These are phyloP conservation scores for Clarias pachynema DNA, from an alignment of 2,797 vertebrate species.

Conservation along the genomic window DNA sequence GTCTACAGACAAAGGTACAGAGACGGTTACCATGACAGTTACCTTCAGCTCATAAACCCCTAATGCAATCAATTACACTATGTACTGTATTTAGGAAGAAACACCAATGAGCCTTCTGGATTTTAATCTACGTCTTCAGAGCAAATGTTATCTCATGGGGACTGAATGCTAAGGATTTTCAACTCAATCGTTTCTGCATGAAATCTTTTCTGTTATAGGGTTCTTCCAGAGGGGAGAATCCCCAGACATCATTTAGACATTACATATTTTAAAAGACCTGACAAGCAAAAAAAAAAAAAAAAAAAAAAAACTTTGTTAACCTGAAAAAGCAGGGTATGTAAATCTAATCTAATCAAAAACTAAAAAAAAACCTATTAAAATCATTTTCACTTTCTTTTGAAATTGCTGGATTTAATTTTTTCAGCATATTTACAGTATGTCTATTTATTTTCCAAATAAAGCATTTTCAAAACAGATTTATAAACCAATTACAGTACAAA, in stretches of 20 bases:
- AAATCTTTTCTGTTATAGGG: background rate
- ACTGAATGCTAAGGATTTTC: background rate
- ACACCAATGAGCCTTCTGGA: background rate
- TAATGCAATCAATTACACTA: background rate
- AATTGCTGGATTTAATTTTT: background rate
- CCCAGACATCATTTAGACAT: no score
- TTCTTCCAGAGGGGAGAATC: background rate
- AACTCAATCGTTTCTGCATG: background rate
- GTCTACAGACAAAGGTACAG: constrained; percentile 69
- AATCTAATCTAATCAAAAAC: background rate
- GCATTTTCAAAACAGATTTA: background rate
- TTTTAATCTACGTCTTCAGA: background rate
- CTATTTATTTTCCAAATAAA: background rate
- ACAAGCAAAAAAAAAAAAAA: background rate
- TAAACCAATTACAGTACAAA: background rate
- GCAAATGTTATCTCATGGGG: background rate
- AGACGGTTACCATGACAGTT: background rate
- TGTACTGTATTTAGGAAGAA: background rate
- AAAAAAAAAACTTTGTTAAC: background rate
- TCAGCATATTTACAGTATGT: background rate
- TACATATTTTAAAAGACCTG: background rate
- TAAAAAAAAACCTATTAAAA: no score
- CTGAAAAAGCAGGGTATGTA: background rate
- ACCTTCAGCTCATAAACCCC: background rate
- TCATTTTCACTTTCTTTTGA: no score